Percentiles rank a stretch among this genome's conserved stretches.
Evolutionary conservation across 2,797 vertebrate species (phyloP).

Genomic region (Tympanoctomys barrerae): DNA sequence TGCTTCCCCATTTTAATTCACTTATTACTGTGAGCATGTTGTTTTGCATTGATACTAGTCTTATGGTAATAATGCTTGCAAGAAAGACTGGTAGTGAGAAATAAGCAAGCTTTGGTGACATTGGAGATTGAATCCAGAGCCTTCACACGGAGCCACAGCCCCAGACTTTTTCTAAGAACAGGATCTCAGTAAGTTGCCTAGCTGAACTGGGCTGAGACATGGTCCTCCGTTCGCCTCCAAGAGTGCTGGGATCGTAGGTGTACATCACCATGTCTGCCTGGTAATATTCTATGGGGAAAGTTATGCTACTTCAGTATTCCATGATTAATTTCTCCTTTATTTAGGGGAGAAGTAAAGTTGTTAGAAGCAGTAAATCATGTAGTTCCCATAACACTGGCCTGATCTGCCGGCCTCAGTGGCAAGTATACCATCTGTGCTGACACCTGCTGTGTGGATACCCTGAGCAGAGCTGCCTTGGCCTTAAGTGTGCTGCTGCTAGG

Average conservation of each 20-base stretch:
- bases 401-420: background rate
- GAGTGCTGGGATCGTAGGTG: background rate
- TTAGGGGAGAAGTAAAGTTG: background rate
- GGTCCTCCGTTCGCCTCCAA: background rate
- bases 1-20: background rate
- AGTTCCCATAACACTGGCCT: background rate
- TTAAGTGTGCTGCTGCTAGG: background rate
- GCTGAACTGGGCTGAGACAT: background rate
- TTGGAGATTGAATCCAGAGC: background rate
- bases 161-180: background rate
- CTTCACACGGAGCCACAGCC: background rate
- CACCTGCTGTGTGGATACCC: background rate
- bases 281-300: background rate
- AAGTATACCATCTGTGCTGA: background rate
- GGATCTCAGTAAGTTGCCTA: background rate
- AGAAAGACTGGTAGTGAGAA: slow-evolving; percentile 26
- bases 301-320: background rate
- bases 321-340: background rate
- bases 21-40: background rate
- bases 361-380: background rate
- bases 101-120: background rate
- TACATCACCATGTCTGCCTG: background rate
- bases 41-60: background rate
- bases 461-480: background rate
- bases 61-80: background rate